Conservation (phyloP, 1,140 invertebrate genomes). For the Drosophila parabipectinata region DNA sequence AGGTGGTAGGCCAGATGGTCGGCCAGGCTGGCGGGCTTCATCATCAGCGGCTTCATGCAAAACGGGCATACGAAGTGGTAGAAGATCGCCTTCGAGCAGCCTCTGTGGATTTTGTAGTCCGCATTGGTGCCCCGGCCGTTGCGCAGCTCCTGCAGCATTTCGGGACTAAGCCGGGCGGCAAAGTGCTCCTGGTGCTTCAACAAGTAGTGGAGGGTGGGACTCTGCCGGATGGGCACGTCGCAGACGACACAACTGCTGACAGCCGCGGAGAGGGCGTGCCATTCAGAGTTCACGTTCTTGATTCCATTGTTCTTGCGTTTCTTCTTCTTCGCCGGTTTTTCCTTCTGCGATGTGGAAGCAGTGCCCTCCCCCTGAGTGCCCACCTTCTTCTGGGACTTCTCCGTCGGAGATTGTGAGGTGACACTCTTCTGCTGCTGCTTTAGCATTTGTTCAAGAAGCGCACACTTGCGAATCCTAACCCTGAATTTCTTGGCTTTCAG, state of each 20-base stretch:
- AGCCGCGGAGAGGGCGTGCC: slow-evolving; percentile 42
- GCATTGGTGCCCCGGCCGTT: slow-evolving; percentile 15
- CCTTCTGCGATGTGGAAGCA: too few species aligned
- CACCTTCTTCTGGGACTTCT: not conserved
- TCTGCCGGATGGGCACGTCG: slow-evolving; percentile 38
- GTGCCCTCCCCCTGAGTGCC: too few species aligned
- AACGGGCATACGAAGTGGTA: slow-evolving; percentile 59
- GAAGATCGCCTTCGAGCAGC: fast-evolving
- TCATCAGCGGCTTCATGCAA: slow-evolving; percentile 37
- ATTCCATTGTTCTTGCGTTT: not conserved
- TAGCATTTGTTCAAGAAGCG: not conserved
- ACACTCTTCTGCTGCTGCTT: not conserved
- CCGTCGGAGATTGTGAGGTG: not conserved
- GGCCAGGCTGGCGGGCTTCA: slow-evolving; percentile 13
- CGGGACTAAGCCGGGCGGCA: slow-evolving; percentile 85
- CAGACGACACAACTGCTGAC: slow-evolving; percentile 85
- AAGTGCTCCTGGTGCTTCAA: slow-evolving; percentile 86
- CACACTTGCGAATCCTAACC: slow-evolving; percentile 3
- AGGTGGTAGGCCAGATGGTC: slow-evolving; percentile 88
- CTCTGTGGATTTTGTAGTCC: not conserved
- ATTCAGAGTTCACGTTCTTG: slow-evolving; percentile 37
- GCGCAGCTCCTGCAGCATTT: slow-evolving; percentile 49
- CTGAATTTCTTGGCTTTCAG: not conserved
- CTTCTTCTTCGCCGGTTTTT: not conserved
- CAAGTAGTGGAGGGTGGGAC: slow-evolving; percentile 86